phyloP scores from a whole-genome alignment of 2,113 vertebrate species.

The Piaya cayana region DNA sequence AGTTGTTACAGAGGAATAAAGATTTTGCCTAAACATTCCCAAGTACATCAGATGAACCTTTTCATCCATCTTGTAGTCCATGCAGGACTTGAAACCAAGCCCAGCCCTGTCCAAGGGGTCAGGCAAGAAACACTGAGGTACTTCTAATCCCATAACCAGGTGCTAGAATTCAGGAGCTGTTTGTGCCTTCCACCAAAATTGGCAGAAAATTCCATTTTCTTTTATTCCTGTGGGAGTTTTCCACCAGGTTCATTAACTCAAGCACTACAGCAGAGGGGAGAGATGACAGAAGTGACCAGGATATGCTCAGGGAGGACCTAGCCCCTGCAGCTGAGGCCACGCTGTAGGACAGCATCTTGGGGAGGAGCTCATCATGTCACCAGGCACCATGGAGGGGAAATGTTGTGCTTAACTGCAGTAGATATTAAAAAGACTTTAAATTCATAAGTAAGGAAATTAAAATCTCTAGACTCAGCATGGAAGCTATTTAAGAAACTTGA shows the following conservation, averaged over 20 bases:
- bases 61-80: neutral
- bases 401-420: neutral
- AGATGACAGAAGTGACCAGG: neutral
- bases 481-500: slow-evolving; percentile 27
- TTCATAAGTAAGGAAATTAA: slow-evolving; percentile 46
- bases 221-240: neutral
- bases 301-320: neutral
- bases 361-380: neutral
- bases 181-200: neutral
- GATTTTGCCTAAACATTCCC: neutral
- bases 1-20: neutral
- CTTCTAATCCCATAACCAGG: neutral
- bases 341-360: neutral
- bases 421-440: slow-evolving; percentile 8
- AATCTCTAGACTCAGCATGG: slow-evolving; percentile 24
- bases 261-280: neutral
- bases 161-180: neutral
- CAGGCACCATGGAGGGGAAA: neutral
- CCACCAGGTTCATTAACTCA: neutral
- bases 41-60: neutral
- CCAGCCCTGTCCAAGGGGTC: neutral
- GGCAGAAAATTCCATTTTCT: neutral
- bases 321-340: neutral
- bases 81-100: neutral
- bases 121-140: neutral